These are phyloP conservation scores for Calameuta filiformis DNA, from an alignment of 2,888 invertebrate genomes.

Conservation along the genomic window DNA sequence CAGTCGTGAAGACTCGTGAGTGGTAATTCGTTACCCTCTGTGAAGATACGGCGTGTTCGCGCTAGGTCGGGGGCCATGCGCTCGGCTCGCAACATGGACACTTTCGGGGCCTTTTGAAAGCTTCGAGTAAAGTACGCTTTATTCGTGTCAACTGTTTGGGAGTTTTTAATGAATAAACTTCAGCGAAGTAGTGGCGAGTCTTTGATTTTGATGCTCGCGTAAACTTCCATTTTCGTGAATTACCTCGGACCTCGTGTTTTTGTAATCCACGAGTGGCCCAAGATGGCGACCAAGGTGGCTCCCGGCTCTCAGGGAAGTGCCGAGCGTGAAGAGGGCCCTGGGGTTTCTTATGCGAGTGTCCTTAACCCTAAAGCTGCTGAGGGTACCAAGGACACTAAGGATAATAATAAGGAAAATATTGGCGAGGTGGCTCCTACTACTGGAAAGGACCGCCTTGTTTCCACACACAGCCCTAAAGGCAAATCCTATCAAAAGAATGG, in stretches of 20 bases:
- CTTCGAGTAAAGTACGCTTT: neutral
- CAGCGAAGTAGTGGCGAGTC: neutral
- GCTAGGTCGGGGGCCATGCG: constrained; percentile 37
- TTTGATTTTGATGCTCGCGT: constrained; percentile 13
- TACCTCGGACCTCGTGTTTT: constrained; percentile 53
- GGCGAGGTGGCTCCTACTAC: constrained; percentile 64
- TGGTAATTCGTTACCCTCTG: neutral
- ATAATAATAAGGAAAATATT: constrained; percentile 74
- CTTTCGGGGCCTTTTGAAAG: neutral
- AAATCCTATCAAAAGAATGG: constrained; percentile 62
- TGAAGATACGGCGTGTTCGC: constrained; percentile 4
- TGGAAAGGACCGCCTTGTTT: constrained; percentile 54
- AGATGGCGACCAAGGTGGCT: constrained; percentile 68
- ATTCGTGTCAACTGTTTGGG: neutral
- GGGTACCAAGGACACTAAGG: constrained; percentile 65
- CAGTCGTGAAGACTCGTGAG: neutral
- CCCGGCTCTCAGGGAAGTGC: constrained; percentile 64
- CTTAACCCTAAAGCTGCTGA: constrained; percentile 71
- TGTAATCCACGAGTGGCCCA: constrained; percentile 45
- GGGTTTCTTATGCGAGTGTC: constrained; percentile 67
- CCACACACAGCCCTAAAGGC: constrained; percentile 36
- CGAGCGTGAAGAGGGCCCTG: constrained; percentile 48
- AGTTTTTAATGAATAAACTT: neutral
- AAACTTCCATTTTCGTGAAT: constrained; percentile 19
- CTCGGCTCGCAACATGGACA: constrained; percentile 37